Percentiles rank a stretch among this genome's conserved stretches.
These are phyloP conservation scores for Dermochelys coriacea DNA, from an alignment of 2,797 vertebrate species.

Conservation along the genomic window DNA sequence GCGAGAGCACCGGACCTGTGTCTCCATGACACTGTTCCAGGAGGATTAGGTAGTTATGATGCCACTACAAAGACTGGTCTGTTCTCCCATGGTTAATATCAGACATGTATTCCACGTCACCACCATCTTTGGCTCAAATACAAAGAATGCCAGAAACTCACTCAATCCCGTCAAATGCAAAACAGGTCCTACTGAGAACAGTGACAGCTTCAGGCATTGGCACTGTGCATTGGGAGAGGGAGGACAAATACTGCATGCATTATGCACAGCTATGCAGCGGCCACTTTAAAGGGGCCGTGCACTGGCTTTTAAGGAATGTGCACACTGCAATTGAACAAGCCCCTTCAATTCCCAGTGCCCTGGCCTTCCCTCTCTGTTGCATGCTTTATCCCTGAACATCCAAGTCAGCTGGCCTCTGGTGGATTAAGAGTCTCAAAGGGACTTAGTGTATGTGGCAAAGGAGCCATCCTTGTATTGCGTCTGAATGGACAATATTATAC, in stretches of 20 bases:
- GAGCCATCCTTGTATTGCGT: rapidly evolving
- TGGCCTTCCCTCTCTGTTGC: neutral
- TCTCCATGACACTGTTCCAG: neutral
- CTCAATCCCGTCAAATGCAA: neutral
- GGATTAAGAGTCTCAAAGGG: neutral
- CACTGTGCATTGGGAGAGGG: rapidly evolving
- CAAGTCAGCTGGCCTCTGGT: neutral
- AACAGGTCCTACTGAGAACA: neutral
- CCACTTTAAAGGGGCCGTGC: neutral
- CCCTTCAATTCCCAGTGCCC: rapidly evolving
- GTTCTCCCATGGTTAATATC: neutral
- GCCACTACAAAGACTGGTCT: neutral
- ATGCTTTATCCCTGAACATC: neutral
- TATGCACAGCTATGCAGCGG: rapidly evolving
- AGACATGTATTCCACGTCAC: neutral
- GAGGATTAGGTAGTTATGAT: neutral
- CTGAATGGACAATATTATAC: neutral
- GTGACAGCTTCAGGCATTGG: neutral
- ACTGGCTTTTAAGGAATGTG: neutral
- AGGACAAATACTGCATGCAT: rapidly evolving
- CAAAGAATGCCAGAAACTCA: neutral
- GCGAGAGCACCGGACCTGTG: neutral
- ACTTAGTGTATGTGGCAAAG: neutral
- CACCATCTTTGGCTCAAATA: neutral
- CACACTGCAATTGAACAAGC: rapidly evolving